Evolutionary conservation across 2,797 vertebrate species (phyloP), one percentile per base, ranked within the genome.

Genomic region (Peromyscus eremicus): DNA sequence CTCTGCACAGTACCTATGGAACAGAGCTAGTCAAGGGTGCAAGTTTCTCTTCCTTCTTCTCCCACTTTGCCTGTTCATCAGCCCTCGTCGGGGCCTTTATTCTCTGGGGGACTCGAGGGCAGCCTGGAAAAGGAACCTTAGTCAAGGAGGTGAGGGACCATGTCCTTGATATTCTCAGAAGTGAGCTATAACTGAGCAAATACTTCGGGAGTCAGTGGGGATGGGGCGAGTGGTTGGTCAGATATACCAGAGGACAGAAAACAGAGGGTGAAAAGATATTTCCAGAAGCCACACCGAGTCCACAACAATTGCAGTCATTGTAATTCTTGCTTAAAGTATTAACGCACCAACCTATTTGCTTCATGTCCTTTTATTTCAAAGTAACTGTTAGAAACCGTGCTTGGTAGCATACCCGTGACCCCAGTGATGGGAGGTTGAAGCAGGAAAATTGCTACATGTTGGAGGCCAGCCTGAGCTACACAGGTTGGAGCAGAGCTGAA

Each of bases 1-100:
- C 94, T 84, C 64, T 89, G 93, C 96, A 55, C 37, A 34, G 49
- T 0, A 8, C 25, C 10, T 14, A 4, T 21, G 27, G 95, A 87
- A 92, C 97, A 97, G 91, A 96, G 97, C 88, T 91, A 82, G 91
- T 37, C 32, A 23, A 92, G 92, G 57, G 34, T 7, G 2, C 10
- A 0, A 5, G 43, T 0, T 23, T 66, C 80, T 86, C 12, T 21
- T 89, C 89, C 96, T 94, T 83, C 76, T 90, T 89, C 5, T 0
- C 16, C 1, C 0, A 1, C 27, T 70, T 43, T 68, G 75, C 14
- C 55, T 40, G 73, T n/a, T 37, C 14, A 21, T 23, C 21, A 57
- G 34, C 34, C 37, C 64, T 60, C n/a, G 46, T 73, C 12, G 73
- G 82, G 92, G 77, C n/a, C 62, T 88, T 75, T 27, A 34, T 79